Percentiles rank a stretch among this genome's conserved stretches.
Conservation (phyloP, 2,888 invertebrate genomes). For the Acanthacorydalis orientalis region DNA sequence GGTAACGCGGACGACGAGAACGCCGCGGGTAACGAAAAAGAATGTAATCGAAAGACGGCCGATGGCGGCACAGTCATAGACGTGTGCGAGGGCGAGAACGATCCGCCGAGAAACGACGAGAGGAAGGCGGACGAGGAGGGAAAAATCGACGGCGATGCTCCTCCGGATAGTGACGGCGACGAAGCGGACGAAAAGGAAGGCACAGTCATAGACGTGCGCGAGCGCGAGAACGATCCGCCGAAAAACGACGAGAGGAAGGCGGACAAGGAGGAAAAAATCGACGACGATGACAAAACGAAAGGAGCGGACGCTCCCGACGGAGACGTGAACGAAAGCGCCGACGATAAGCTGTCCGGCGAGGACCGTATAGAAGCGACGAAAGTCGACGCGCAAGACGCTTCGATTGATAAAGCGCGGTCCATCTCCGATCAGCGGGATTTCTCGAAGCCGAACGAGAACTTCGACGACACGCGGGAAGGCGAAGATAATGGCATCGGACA, state of each 20-base stretch:
- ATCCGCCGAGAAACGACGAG: constrained; percentile 16
- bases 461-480: constrained; percentile 29
- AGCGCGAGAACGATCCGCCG: constrained; percentile 22
- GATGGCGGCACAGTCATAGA: too few relatives aligned
- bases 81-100: too few relatives aligned
- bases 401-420: constrained; percentile 22
- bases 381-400: constrained; percentile 23
- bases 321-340: constrained; percentile 23
- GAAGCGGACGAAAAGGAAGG: constrained; percentile 17
- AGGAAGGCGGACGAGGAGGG: too few relatives aligned
- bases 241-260: constrained; percentile 18
- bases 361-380: constrained; percentile 27
- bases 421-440: background rate
- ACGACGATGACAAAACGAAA: constrained; percentile 16
- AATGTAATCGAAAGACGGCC: constrained; percentile 28
- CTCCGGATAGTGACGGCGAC: constrained; percentile 12
- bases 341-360: constrained; percentile 22
- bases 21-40: constrained; percentile 27
- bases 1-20: constrained; percentile 7
- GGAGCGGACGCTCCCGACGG: constrained; percentile 13
- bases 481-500: constrained; percentile 53
- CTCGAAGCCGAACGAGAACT: background rate
- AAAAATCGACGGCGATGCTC: too few relatives aligned
- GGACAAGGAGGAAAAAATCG: constrained; percentile 9
- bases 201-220: constrained; percentile 10